These are phyloP conservation scores for Intellagama lesueurii DNA, from an alignment of 2,797 vertebrate genomes.

Conservation along the genomic window DNA sequence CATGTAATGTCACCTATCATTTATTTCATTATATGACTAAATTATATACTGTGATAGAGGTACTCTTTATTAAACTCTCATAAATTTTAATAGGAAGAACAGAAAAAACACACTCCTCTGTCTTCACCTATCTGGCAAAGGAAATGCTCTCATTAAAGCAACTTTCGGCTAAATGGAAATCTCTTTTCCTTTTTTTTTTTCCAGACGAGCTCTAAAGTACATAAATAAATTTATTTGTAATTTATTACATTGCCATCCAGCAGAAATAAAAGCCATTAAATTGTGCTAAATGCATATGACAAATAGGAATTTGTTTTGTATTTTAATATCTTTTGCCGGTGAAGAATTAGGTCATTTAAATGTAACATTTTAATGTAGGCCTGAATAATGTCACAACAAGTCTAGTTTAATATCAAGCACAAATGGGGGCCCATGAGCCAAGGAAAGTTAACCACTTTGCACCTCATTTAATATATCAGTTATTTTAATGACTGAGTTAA, in stretches of 20 bases:
- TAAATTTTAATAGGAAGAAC: constrained; percentile 80
- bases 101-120: constrained; percentile 48
- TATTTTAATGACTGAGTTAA: neutral
- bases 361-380: constrained; percentile 59
- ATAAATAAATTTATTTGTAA: constrained; percentile 77
- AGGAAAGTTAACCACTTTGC: constrained; percentile 7
- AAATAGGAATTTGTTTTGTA: constrained; percentile 69
- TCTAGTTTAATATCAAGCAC: constrained; percentile 28
- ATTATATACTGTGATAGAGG: constrained; percentile 76
- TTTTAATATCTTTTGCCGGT: constrained; percentile 67
- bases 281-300: constrained; percentile 74
- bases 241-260: constrained; percentile 72
- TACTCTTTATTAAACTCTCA: constrained; percentile 81
- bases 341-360: constrained; percentile 71
- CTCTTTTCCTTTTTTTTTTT: constrained; percentile 56
- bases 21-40: constrained; percentile 76
- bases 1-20: constrained; percentile 76
- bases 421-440: neutral
- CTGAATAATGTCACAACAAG: constrained; percentile 61
- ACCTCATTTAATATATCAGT: neutral
- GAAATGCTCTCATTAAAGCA: constrained; percentile 77
- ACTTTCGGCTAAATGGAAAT: constrained; percentile 79
- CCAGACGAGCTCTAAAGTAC: constrained; percentile 78
- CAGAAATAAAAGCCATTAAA: constrained; percentile 65
- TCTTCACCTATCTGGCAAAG: constrained; percentile 39